Base-by-base conservation (phyloP, 2,888 invertebrate species). In the Tridacna gigas region DNA sequence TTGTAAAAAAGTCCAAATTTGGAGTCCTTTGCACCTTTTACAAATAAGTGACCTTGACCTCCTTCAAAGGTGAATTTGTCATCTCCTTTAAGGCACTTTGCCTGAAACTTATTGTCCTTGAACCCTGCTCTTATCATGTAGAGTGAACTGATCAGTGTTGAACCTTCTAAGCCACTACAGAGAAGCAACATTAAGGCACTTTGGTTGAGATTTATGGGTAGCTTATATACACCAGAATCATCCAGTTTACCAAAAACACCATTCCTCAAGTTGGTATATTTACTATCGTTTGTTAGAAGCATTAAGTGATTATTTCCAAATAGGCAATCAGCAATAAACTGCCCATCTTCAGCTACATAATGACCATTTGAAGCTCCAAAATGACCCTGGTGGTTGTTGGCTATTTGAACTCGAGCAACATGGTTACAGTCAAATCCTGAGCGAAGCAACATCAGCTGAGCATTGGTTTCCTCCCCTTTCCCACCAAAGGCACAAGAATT, bases 341-440 rank as follows among this genome's bases (percentile, higher is more conserved):
- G 37, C 4, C 92, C 92, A 4, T 89, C 80, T 74, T 92, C 92
- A 80, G 90, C 88, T 11, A 88, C 84, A 7, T 25, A 15, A 28
- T 83, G 89, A 3, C 13, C 5, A 61, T 82, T 90, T 20, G 81
- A 77, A 9, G 88, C 75, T 20, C 91, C 89, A 84, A 92, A 92
- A 79, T 92, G 91, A 28, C 91, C 92, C 37, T 75, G 22, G 61
- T 92, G 80, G 22, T 73, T 77, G 37, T 80, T 83, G 12, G 47
- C 67, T 45, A 91, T 79, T 26, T 84, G 82, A 20, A 77, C 81
- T 15, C 11, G 22, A 13, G 67, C 26, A 45, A 83, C 77, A 75
- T 91, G 89, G 75, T 91, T 90, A 77, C 90, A 88, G 67, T 91
- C 90, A 83, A 89, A 91, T 0, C 92, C 92, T 48, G 80, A 83